These are phyloP conservation scores for Drosophila albomicans DNA, from an alignment of 1,140 invertebrate genomes.

Conservation along the genomic window DNA sequence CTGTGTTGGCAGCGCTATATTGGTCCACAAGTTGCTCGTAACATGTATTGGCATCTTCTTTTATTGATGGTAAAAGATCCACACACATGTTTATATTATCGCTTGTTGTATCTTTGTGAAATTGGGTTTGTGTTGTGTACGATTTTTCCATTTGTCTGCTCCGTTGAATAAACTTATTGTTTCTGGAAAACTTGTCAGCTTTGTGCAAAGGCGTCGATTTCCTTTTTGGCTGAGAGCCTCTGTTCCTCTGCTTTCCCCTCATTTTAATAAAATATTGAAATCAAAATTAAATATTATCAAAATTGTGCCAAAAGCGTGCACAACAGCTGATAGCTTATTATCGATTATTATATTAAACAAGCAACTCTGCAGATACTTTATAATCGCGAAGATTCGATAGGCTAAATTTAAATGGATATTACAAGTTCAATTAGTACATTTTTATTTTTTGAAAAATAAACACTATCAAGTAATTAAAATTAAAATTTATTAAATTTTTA, in stretches of 20 bases:
- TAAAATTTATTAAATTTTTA: too few relatives aligned
- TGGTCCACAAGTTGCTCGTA: constrained; percentile 65
- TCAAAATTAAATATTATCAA: background rate
- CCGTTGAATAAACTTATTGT: constrained; percentile 64
- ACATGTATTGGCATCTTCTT: constrained; percentile 45
- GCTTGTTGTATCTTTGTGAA: background rate
- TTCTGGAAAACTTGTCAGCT: constrained; percentile 56
- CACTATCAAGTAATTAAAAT: too few relatives aligned
- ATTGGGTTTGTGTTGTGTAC: constrained; percentile 44
- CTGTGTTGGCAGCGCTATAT: constrained; percentile 35
- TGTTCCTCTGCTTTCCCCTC: constrained; percentile 16
- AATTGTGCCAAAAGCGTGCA: constrained; percentile 6
- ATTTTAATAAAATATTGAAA: constrained; percentile 14
- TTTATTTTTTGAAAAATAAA: too few relatives aligned
- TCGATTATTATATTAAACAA: too few relatives aligned
- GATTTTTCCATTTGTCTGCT: constrained; percentile 72
- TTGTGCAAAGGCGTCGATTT: background rate
- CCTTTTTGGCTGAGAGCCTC: background rate
- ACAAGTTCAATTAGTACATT: too few relatives aligned
- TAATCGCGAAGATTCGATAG: background rate
- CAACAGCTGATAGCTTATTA: constrained; percentile 4
- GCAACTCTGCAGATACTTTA: background rate
- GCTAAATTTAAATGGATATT: too few relatives aligned
- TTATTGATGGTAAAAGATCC: constrained; percentile 36
- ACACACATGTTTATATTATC: constrained; percentile 36